A percentile compares a stretch with the other conserved stretches of the same genome.
Evolutionary conservation across 2,888 invertebrate genomes (phyloP).

Genomic region (Bhutanitis thaidina): DNA sequence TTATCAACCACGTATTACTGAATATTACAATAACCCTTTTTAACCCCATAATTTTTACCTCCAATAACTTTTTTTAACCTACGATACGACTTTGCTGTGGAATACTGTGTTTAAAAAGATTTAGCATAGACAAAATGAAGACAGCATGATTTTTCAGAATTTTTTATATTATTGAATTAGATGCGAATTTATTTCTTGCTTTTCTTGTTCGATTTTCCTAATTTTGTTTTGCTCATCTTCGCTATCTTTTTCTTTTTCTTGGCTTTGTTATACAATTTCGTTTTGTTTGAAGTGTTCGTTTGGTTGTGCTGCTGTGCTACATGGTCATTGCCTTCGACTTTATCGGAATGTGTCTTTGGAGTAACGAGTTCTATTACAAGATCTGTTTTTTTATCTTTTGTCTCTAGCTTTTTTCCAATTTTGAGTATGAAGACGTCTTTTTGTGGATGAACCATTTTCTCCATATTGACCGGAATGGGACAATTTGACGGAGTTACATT

Average conservation of each 20-base stretch:
- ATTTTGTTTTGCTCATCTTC: conserved; percentile 32
- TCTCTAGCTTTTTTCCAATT: conserved; percentile 70
- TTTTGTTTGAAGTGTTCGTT: conserved; percentile 37
- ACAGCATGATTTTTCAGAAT: too few relatives aligned
- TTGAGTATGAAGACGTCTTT: conserved; percentile 72
- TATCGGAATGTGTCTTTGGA: conserved; percentile 52
- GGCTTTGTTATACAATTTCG: conserved; percentile 18
- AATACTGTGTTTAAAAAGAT: too few relatives aligned
- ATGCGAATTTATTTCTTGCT: conserved; percentile 23
- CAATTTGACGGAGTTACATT: conserved; percentile 67
- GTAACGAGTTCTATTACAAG: conserved; percentile 70
- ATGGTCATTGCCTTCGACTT: conserved; percentile 34
- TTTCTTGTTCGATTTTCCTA: conserved; percentile 30
- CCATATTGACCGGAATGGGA: conserved; percentile 60
- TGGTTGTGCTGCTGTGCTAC: conserved; percentile 50
- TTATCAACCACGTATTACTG: too few relatives aligned
- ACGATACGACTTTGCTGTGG: too few relatives aligned
- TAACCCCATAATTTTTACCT: too few relatives aligned
- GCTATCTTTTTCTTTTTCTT: conserved; percentile 28
- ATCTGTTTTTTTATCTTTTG: conserved; percentile 68
- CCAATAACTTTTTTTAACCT: too few relatives aligned
- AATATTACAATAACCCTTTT: too few relatives aligned
- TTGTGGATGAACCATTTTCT: conserved; percentile 52
- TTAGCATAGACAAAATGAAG: too few relatives aligned
- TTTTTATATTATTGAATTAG: background rate